Percentiles rank a stretch among this genome's conserved stretches.
Evolutionary conservation across 2,113 vertebrate genomes (phyloP).

Genomic region (Mormyrus iriodes): DNA sequence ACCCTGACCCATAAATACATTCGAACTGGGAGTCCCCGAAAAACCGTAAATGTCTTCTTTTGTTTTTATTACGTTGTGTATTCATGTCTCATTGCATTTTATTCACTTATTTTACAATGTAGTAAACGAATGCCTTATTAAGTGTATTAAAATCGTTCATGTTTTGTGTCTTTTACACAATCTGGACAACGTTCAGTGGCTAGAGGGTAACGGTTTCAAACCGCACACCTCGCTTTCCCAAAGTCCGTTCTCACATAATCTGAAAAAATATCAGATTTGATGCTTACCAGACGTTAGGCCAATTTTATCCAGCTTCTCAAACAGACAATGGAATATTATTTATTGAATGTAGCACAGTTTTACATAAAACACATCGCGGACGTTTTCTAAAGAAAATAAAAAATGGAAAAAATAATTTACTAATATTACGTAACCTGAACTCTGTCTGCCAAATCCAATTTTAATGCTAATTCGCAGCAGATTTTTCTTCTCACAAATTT

Average conservation of each 20-base stretch:
- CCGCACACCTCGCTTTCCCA: not conserved
- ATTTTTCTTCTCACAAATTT: not conserved
- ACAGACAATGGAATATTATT: not conserved
- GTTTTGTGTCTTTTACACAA: not conserved
- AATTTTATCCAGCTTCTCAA: not conserved
- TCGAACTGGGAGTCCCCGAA: not conserved
- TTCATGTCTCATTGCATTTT: constrained; percentile 7
- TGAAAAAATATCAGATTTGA: not conserved
- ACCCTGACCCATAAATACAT: not conserved
- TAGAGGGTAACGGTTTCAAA: not conserved
- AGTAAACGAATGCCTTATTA: constrained; percentile 1
- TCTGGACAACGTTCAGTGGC: not conserved
- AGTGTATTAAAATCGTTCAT: not conserved
- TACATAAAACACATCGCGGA: not conserved
- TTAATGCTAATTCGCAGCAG: not conserved
- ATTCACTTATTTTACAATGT: constrained; percentile 4
- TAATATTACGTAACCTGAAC: not conserved
- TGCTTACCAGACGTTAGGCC: not conserved
- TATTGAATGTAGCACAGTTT: not conserved
- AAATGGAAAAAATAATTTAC: not conserved
- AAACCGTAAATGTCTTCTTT: not conserved
- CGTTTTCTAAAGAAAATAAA: not conserved
- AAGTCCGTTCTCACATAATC: not conserved
- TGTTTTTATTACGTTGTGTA: not conserved
- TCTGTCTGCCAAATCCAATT: not conserved